Base-by-base conservation (phyloP, 2,797 vertebrate species). In the Poecilia wingei region DNA sequence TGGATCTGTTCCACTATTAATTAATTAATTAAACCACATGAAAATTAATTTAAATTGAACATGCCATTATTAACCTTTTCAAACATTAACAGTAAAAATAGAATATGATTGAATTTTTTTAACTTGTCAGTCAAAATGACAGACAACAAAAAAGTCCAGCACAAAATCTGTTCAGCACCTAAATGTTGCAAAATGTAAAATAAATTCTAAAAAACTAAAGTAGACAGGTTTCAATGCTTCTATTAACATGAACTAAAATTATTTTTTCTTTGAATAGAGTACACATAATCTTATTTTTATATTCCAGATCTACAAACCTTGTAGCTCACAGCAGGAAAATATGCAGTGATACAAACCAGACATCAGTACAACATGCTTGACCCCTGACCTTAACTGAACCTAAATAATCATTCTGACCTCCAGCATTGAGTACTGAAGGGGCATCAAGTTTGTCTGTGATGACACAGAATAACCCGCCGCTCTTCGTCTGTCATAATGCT, bases 401-500 rank as follows among this genome's bases (percentile, higher is more conserved):
- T 10, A 10, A 33, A 71, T 43, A 33, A 66, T 79, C 33, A n/a
- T 22, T 51, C 43, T 22, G 46, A 49, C 25, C 33, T 72, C 64
- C 10, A 59, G 25, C 57, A 64, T 68, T 6, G 70, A 77, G 47
- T 73, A 74, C 71, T 75, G 73, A 75, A 41, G 45, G 69, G 33
- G 39, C 16, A 68, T 28, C 31, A 1, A 49, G 75, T 57, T 83
- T 70, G 82, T 53, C 82, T 84, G 72, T 81, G 85, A 87, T 69
- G 82, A 85, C 85, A 46, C 88, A 75, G 55, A 39, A 78, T 89
- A 88, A 87, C 66, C 77, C 25, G 0, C 61, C 2, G 9, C 71
- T 77, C 76, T 88, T 87, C 6, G 89, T 87, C 82, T 88, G 88
- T 89, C 85, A 81, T 88, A 90, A 92, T 64, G 82, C 78, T 41